Evolutionary conservation across 2,113 vertebrate genomes (phyloP), one percentile per base, ranked within the genome.

Genomic region (Empidonax alnorum): DNA sequence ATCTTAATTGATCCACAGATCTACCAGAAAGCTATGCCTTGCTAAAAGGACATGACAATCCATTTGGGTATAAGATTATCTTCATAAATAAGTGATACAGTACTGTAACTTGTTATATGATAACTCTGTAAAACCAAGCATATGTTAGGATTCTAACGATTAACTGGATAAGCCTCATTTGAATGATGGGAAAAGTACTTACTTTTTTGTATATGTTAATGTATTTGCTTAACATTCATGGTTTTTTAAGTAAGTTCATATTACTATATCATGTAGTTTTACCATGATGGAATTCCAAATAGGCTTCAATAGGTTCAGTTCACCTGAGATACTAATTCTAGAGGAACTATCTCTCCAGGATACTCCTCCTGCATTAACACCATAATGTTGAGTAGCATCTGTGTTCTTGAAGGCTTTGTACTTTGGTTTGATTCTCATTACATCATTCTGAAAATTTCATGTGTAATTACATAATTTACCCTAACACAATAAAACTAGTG

Each of bases 31-130:
- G 17, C 41, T 72, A 22, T 4, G 4, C 31, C 49, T 58, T 83
- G 24, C 58, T 90, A 75, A 78, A 83, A 68, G 49, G 30, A 69
- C 18, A 12, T 41, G 62, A 56, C 33, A 85, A 83, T 8, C 41
- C 33, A 41, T 87, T 94, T 94, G 33, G 20, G 37, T 67, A 23
- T 69, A 59, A 76, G 44, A 74, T 75, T 93, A 58, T 82, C 55
- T 69, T 85, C 68, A 89, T 88, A 67, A 93, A 94, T 90, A 89
- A 84, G 28, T 88, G 61, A 67, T 94, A 56, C 62, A 27, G 25
- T 58, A 47, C 24, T 69, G 42, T 69, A 87, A 49, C 17, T 76
- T 79, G 31, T 87, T 78, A 31, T 66, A 77, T 2, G 2, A 35
- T 67, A 73, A 30, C 30, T 69, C 19, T 55, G 3, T 68, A 44